Evolutionary conservation across 2,888 invertebrate species (phyloP).

Genomic region (Polyommatus icarus): DNA sequence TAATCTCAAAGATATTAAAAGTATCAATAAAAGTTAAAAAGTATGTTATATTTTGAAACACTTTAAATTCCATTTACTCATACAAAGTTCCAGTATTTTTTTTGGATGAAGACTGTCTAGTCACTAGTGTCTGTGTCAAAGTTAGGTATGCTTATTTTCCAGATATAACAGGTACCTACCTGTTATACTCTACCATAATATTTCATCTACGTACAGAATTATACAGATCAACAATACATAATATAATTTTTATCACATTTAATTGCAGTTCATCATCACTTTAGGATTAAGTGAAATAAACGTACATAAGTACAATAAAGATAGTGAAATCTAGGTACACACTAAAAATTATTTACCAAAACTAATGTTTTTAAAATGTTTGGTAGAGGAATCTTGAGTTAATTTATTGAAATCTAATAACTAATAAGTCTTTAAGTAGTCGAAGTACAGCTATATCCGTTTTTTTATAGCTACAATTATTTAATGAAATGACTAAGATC

Average conservation of each 20-base stretch:
- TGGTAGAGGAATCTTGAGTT: background rate
- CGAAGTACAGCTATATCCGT: background rate
- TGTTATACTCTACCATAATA: background rate
- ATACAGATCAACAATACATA: background rate
- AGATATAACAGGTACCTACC: background rate
- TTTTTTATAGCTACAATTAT: background rate
- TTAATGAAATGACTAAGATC: background rate
- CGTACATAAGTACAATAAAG: background rate
- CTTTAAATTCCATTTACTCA: background rate
- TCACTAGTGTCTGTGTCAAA: too few species aligned
- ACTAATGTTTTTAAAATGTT: background rate
- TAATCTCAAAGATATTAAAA: background rate
- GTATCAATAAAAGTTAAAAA: too few species aligned
- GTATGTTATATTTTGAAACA: background rate
- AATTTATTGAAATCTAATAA: background rate
- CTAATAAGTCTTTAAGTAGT: background rate
- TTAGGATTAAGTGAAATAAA: background rate
- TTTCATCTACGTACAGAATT: background rate
- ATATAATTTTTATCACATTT: background rate
- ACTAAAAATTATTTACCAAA: background rate
- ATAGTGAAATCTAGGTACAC: background rate
- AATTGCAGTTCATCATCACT: background rate
- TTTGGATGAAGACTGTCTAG: too few species aligned
- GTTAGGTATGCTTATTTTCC: too few species aligned
- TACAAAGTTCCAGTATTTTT: too few species aligned